Conservation (phyloP, 1,140 invertebrate species). For the Acromyrmex charruanus region DNA sequence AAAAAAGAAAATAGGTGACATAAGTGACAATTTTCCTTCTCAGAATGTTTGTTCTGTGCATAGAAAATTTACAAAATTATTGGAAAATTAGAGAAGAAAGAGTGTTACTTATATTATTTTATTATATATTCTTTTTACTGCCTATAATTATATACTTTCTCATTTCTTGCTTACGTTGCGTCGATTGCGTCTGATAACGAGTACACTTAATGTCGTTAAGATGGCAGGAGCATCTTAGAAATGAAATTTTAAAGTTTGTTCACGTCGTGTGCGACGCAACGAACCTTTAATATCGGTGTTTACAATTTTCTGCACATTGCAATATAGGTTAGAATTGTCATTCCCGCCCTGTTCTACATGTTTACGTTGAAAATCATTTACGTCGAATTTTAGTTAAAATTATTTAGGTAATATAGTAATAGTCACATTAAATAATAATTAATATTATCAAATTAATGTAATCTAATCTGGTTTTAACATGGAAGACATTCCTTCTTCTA, state of each 20-base stretch:
- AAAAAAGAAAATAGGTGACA: too few species aligned
- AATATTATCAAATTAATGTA: background rate
- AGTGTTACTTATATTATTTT: too few species aligned
- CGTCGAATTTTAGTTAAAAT: background rate
- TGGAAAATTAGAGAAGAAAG: too few species aligned
- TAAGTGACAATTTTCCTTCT: too few species aligned
- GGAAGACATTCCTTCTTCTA: background rate
- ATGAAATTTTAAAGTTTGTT: background rate
- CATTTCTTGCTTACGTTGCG: background rate
- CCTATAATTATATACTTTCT: background rate
- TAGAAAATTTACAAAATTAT: too few species aligned
- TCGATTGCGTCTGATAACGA: background rate
- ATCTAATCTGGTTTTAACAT: background rate
- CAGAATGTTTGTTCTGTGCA: too few species aligned
- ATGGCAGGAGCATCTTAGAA: background rate
- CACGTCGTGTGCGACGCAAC: too few species aligned
- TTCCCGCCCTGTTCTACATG: too few species aligned
- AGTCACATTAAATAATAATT: background rate
- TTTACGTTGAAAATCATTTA: background rate
- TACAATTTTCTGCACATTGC: background rate
- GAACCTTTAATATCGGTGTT: background rate
- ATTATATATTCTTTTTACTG: too few species aligned
- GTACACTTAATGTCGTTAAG: background rate
- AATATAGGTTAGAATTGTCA: background rate
- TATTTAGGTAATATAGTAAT: background rate